Percentiles rank a stretch among this genome's conserved stretches.
phyloP scores from a whole-genome alignment of 2,113 vertebrate species.

The Hyaena hyaena region DNA sequence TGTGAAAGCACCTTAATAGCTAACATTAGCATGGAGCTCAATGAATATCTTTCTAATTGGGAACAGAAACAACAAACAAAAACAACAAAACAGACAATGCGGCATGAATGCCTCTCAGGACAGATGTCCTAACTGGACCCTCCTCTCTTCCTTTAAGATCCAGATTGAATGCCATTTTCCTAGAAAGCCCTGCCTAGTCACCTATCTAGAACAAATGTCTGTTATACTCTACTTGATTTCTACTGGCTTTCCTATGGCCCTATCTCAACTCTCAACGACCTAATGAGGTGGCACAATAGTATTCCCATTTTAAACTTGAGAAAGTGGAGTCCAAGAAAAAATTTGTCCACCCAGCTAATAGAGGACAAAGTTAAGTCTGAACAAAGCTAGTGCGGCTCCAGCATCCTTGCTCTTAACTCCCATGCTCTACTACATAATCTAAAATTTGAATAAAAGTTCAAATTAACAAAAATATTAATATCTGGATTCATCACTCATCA shows the following conservation, averaged over 20 bases:
- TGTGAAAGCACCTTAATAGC: neutral
- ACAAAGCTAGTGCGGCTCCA: neutral
- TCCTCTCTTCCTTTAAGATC: neutral
- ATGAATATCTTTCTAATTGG: neutral
- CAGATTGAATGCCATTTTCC: neutral
- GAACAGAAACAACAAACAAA: neutral
- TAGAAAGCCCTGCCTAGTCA: neutral
- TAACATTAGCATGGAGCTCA: neutral
- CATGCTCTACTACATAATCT: neutral
- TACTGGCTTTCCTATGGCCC: neutral
- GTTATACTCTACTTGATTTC: neutral
- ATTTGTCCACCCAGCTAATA: neutral
- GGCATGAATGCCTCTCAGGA: neutral
- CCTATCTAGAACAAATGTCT: neutral
- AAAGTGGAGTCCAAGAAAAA: neutral
- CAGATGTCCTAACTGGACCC: neutral
- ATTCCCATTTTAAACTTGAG: neutral
- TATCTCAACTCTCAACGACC: neutral
- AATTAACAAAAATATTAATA: conserved; percentile 59
- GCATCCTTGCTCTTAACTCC: neutral
- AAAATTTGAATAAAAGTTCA: conserved; percentile 11
- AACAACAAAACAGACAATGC: neutral
- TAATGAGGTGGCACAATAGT: neutral
- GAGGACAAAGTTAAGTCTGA: neutral
- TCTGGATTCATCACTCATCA: conserved; percentile 44